Evolutionary conservation across 2,113 vertebrate species (phyloP), one percentile per base, ranked within the genome.

Genomic region (Girardinichthys multiradiatus): DNA sequence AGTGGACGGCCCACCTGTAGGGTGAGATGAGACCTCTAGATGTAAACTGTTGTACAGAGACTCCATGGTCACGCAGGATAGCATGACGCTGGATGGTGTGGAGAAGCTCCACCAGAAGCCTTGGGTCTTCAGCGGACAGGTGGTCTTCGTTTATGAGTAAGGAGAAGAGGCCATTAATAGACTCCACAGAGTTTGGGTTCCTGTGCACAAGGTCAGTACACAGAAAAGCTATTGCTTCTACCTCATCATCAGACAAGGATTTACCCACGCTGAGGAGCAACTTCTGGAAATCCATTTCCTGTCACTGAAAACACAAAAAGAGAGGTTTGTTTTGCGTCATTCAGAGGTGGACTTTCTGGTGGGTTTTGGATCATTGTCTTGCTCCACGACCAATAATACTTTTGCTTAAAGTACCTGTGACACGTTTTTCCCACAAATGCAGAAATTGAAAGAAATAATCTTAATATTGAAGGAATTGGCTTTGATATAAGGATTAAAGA

Each of bases 61-160:
- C 81, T 0, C 2, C 0, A 7, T 87, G 31, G 0, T 76, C 12
- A 0, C 66, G 77, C 19, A 90, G 19, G 45, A 95, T 76, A 2
- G 54, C 64, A 1, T 1, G 0, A 8, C 42, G 82, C 7, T 88
- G 60, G 9, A 74, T 89, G 33, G 72, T 87, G 8, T 6, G 6
- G 6, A 94, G 91, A 8, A 95, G 91, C 35, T 94, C 92, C 0
- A 72, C 54, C 58, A 95, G 82, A 27, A 95, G 89, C 27, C 86
- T 67, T 0, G 70, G 82, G 8, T 59, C 14, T 4, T 91, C 80
- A 0, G 39, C 0, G 2, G 90, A 86, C 4, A 95, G 82, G 48
- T 31, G 24, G 42, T 83, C 83, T 10, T 35, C 27, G 1, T 87
- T 63, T n/a, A 2, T 33, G 71, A 94, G 88, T 7, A 68, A 45